Evolutionary conservation across 2,888 invertebrate species (phyloP), one percentile per base, ranked within the genome.

Genomic region (Drosophila quinaria): DNA sequence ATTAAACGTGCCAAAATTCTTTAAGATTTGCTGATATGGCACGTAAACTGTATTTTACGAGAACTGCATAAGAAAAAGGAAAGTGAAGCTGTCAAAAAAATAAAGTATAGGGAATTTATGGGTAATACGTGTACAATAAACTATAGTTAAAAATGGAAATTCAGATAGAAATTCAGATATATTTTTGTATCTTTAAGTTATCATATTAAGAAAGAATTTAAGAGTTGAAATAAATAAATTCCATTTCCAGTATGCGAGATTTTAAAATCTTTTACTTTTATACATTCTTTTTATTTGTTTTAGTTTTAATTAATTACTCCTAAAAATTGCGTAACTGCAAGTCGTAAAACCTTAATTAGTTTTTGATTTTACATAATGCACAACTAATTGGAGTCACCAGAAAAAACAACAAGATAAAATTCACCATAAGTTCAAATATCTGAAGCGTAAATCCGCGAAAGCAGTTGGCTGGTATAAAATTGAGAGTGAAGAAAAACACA

Each of bases 361-460:
- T 33, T 13, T 46, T 51, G 37, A 58, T 61, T 68, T 70, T 68
- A 70, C 68, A 52, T 55, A 67, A 84, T 54, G 44, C 50, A 31
- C 42, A 51, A 50, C 89, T 77, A 84, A 84, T 84, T 90, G 76
- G 59, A 86, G 69, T 72, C 69, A 62, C 60, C 60, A 50, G 31
- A 63, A 65, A 65, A 60, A 66, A 31, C 22, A 35, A 37, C n/a
- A 56, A 59, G 39, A 22, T 35, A 56, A 74, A 47, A 60, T 49
- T 46, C 64, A 44, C 46, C 67, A 68, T 72, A 80, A 71, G 81
- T 78, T 87, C 84, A 87, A 85, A 72, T 80, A 81, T 80, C 69
- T 85, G 66, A 78, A 79, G 90, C 90, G 90, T 80, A 86, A 87
- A 90, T 87, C 89, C 90, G 89, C 81, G 81, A 85, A 83, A 77